Conservation (phyloP, 2,888 invertebrate genomes). For the Elegia similella region DNA sequence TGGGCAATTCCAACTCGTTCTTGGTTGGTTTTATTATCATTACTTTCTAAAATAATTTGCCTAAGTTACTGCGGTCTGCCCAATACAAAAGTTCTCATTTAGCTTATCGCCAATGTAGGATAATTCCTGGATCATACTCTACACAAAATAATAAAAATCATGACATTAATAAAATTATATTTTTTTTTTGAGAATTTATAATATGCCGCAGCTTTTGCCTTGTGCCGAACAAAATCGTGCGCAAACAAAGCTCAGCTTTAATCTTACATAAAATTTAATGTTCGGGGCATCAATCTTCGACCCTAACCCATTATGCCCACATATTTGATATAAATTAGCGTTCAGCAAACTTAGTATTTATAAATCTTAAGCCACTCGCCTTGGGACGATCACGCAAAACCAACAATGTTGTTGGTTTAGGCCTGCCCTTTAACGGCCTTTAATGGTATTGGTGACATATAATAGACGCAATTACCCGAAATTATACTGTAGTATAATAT, state of each 20-base stretch:
- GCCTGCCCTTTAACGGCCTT: constrained; percentile 19
- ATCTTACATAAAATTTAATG: background rate
- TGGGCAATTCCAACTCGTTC: no score
- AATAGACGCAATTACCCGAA: constrained; percentile 24
- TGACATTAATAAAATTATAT: no score
- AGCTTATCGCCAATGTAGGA: no score
- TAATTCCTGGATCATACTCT: no score
- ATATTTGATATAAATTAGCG: constrained; percentile 22
- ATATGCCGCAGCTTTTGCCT: no score
- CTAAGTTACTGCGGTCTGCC: no score
- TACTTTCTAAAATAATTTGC: no score
- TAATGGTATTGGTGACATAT: constrained; percentile 28
- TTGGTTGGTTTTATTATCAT: no score
- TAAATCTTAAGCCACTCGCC: constrained; percentile 18
- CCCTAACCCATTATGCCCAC: constrained; percentile 19
- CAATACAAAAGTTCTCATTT: no score
- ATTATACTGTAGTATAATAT: constrained; percentile 18
- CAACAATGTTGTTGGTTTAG: constrained; percentile 27
- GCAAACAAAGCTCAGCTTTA: background rate
- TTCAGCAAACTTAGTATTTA: constrained; percentile 19
- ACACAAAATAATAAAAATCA: no score
- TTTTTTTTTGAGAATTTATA: no score
- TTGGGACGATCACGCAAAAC: constrained; percentile 18
- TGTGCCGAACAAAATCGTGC: no score
- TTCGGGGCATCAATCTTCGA: background rate